Evolutionary conservation across 2,888 invertebrate species (phyloP).

Genomic region (Luffia ferchaultella): DNA sequence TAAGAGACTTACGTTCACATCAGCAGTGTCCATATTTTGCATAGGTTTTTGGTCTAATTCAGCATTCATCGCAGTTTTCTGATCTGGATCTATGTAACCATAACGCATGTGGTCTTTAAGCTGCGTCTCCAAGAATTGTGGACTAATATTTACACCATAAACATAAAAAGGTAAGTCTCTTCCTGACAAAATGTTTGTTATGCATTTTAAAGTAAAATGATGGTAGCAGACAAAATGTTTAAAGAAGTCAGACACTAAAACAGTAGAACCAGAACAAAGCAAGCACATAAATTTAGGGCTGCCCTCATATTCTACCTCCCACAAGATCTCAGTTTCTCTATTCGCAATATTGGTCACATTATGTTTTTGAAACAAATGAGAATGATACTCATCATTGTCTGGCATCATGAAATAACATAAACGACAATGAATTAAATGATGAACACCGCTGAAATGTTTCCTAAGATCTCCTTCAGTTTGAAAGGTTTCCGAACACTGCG

Average conservation of each 20-base stretch:
- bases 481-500: slow-evolving; percentile 47
- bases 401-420: slow-evolving; percentile 48
- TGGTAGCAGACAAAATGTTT: slow-evolving; percentile 55
- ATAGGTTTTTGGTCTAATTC: background rate
- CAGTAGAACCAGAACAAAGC: slow-evolving; percentile 41
- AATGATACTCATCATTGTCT: slow-evolving; percentile 40
- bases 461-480: slow-evolving; percentile 33
- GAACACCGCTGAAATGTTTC: slow-evolving; percentile 34
- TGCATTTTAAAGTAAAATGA: slow-evolving; percentile 51
- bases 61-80: slow-evolving; percentile 15
- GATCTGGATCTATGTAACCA: slow-evolving; percentile 40
- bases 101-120: slow-evolving; percentile 31
- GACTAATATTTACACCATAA: slow-evolving; percentile 43
- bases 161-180: slow-evolving; percentile 41
- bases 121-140: slow-evolving; percentile 38
- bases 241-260: slow-evolving; percentile 32
- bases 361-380: slow-evolving; percentile 49
- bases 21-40: slow-evolving; percentile 12
- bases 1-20: slow-evolving; percentile 17
- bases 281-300: slow-evolving; percentile 36
- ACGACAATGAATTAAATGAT: slow-evolving; percentile 49
- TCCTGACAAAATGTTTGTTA: slow-evolving; percentile 41
- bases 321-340: slow-evolving; percentile 35
- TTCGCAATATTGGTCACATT: slow-evolving; percentile 34
- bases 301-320: slow-evolving; percentile 40